A percentile compares a stretch with the other conserved stretches of the same genome.
Evolutionary conservation across 2,888 invertebrate genomes (phyloP).

Genomic region (Drepanosiphum platanoidis): DNA sequence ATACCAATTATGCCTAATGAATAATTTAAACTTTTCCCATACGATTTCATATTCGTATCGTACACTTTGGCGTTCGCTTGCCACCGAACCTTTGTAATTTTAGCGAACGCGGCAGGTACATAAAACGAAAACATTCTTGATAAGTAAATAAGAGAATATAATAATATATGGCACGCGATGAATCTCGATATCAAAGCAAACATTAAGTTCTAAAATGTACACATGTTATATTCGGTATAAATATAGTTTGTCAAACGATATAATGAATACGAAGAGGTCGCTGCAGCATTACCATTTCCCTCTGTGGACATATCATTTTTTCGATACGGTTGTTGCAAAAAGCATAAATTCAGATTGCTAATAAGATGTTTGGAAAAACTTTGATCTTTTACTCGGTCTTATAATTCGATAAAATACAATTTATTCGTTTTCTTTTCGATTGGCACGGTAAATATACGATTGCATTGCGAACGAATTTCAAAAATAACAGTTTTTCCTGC

Average conservation of each 20-base stretch:
- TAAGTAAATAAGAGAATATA: background rate
- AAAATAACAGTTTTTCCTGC: too few species aligned
- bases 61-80: background rate
- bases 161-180: too few species aligned
- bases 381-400: too few species aligned
- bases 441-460: too few species aligned
- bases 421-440: too few species aligned
- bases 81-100: background rate
- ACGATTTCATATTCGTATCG: background rate
- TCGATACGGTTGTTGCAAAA: too few species aligned
- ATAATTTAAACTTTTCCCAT: background rate
- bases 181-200: background rate
- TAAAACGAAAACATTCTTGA: constrained; percentile 9
- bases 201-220: constrained; percentile 9
- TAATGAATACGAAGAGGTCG: background rate
- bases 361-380: too few species aligned
- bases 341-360: too few species aligned
- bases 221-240: background rate
- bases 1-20: background rate
- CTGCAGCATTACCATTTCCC: too few species aligned
- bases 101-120: background rate
- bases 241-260: constrained; percentile 1
- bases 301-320: too few species aligned
- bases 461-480: too few species aligned
- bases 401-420: too few species aligned